Conservation (phyloP, 2,888 invertebrate species). For the Micropterix aruncella region DNA sequence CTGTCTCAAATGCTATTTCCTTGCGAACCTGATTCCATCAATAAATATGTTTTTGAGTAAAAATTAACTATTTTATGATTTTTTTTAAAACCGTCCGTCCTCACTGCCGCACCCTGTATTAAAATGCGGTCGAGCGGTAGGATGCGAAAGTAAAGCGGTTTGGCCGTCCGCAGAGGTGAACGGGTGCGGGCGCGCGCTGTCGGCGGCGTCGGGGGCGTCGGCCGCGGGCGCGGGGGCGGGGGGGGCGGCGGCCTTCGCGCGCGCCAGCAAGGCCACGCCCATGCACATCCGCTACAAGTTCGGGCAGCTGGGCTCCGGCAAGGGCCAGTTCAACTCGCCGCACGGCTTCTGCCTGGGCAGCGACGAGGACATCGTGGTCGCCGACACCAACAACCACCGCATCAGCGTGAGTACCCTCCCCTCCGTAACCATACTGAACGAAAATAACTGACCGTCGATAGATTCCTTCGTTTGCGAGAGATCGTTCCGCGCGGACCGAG, state of each 20-base stretch:
- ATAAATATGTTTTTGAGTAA: too few species aligned
- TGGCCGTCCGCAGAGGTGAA: background rate
- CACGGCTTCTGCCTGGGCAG: constrained; percentile 93
- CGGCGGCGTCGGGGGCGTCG: constrained; percentile 16
- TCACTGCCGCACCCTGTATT: too few species aligned
- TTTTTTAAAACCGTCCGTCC: too few species aligned
- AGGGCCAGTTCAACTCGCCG: constrained; percentile 92
- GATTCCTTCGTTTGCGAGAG: too few species aligned
- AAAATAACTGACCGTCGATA: too few species aligned
- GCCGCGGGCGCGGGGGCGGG: constrained; percentile 33
- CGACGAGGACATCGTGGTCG: constrained; percentile 93
- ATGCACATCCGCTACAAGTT: constrained; percentile 89
- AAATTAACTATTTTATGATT: too few species aligned
- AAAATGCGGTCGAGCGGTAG: too few species aligned
- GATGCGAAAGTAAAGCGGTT: too few species aligned
- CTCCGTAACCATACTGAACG: too few species aligned
- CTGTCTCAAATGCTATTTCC: too few species aligned
- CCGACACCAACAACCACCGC: constrained; percentile 93
- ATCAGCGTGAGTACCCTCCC: constrained; percentile 70
- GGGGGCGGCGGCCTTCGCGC: constrained; percentile 38
- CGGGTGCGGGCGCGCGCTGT: background rate
- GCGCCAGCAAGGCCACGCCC: constrained; percentile 60
- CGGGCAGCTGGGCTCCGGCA: constrained; percentile 83
- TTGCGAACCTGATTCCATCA: too few species aligned
- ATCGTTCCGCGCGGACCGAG: too few species aligned